Percentiles rank a stretch among this genome's conserved stretches.
phyloP scores from a whole-genome alignment of 2,888 invertebrate genomes.

The Macropis europaea region DNA sequence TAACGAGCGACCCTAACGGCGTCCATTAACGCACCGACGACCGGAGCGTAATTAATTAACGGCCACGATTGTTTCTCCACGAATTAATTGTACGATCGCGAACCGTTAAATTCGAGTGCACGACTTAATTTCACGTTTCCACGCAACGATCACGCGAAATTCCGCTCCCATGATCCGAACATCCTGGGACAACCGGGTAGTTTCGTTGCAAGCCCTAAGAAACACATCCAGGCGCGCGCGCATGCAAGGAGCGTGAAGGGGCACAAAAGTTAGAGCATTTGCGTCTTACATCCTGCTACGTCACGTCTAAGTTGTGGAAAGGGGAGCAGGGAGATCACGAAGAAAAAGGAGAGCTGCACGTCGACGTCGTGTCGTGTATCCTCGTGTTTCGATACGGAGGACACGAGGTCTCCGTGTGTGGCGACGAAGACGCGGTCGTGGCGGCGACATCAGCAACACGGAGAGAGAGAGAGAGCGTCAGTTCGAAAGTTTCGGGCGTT shows the following conservation, averaged over 20 bases:
- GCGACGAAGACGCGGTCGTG: constrained; percentile 1
- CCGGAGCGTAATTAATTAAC: constrained; percentile 7
- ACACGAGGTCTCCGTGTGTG: constrained; percentile 2
- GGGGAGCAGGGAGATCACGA: neutral
- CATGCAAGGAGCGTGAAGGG: neutral
- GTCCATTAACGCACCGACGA: constrained; percentile 5
- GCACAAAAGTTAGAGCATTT: constrained; percentile 18
- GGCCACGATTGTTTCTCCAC: neutral
- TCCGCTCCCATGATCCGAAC: neutral
- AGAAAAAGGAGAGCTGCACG: constrained; percentile 19
- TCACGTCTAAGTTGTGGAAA: neutral
- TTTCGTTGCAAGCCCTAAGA: constrained; percentile 17
- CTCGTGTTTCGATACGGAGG: constrained; percentile 17
- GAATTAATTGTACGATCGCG: constrained; percentile 22
- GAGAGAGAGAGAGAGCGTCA: constrained; percentile 33
- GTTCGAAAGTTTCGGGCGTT: constrained; percentile 56
- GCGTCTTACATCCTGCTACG: constrained; percentile 9
- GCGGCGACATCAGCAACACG: constrained; percentile 38
- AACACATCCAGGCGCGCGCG: constrained; percentile 3
- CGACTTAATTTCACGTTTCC: constrained; percentile 6
- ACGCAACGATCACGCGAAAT: neutral
- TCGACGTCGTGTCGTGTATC: neutral
- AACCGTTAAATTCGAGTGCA: neutral
- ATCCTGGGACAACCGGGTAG: neutral
- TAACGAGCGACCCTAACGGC: constrained; percentile 8